These are phyloP conservation scores for Toxostoma redivivum DNA, from an alignment of 2,113 vertebrate genomes.

Conservation along the genomic window DNA sequence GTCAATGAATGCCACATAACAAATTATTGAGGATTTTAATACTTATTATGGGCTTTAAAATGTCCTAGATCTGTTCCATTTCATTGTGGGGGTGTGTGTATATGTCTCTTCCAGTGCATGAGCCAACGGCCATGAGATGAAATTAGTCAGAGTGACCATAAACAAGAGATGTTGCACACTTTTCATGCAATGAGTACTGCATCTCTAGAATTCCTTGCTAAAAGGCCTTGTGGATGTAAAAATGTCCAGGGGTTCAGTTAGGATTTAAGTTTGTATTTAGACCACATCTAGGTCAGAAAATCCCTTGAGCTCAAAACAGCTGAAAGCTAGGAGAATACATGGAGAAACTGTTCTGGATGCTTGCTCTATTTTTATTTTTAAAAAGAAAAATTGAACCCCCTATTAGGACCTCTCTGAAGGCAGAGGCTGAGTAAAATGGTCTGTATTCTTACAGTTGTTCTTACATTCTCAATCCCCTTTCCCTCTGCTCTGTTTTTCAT, in stretches of 20 bases:
- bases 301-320: neutral
- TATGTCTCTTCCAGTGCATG: neutral
- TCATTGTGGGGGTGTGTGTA: neutral
- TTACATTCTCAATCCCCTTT: neutral
- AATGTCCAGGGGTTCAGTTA: neutral
- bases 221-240: neutral
- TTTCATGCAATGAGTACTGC: neutral
- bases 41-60: neutral
- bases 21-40: neutral
- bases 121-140: neutral
- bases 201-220: neutral
- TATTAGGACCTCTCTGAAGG: neutral
- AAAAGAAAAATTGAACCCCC: too few species aligned
- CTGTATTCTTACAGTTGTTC: neutral
- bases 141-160: neutral
- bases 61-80: neutral
- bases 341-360: neutral
- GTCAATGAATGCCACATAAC: conserved; percentile 4
- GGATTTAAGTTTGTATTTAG: neutral
- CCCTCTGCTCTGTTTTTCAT: neutral
- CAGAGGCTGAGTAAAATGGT: neutral
- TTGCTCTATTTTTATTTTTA: neutral
- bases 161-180: neutral
- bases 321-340: neutral
- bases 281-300: neutral